A percentile compares a stretch with the other conserved stretches of the same genome.
Conservation (phyloP, 2,888 invertebrate genomes). For the Nomada goodeniana region DNA sequence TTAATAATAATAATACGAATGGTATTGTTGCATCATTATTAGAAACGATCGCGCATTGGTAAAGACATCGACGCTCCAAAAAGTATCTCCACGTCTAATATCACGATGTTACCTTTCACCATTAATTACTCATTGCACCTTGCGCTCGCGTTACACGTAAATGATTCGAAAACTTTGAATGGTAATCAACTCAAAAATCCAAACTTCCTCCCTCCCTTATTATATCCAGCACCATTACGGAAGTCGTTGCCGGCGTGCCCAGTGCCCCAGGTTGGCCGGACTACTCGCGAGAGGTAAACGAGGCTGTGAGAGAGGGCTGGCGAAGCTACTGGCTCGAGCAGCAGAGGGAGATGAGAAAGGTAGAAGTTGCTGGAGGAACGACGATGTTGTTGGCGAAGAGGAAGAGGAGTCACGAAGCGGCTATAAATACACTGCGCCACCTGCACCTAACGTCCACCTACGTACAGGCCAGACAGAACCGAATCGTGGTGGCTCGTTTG, state of each 20-base stretch:
- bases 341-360: conserved; percentile 23
- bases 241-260: conserved; percentile 42
- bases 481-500: conserved; percentile 57
- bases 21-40: too few relatives aligned
- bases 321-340: conserved; percentile 9
- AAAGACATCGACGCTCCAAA: too few relatives aligned
- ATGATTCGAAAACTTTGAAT: background rate
- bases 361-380: conserved; percentile 58
- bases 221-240: conserved; percentile 13
- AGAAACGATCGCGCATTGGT: too few relatives aligned
- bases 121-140: too few relatives aligned
- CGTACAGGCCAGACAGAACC: conserved; percentile 76
- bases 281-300: conserved; percentile 48
- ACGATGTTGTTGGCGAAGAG: conserved; percentile 71
- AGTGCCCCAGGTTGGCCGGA: conserved; percentile 25
- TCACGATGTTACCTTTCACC: too few relatives aligned
- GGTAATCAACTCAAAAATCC: background rate
- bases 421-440: conserved; percentile 81
- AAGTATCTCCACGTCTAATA: too few relatives aligned
- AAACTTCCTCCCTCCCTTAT: too few relatives aligned
- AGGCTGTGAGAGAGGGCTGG: conserved; percentile 11
- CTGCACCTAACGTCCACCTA: conserved; percentile 81
- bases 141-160: background rate
- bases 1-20: too few relatives aligned
- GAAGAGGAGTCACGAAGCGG: conserved; percentile 81